Evolutionary conservation across 2,888 invertebrate genomes (phyloP), one percentile per base, ranked within the genome.

Genomic region (Coelogynopora nodosa): DNA sequence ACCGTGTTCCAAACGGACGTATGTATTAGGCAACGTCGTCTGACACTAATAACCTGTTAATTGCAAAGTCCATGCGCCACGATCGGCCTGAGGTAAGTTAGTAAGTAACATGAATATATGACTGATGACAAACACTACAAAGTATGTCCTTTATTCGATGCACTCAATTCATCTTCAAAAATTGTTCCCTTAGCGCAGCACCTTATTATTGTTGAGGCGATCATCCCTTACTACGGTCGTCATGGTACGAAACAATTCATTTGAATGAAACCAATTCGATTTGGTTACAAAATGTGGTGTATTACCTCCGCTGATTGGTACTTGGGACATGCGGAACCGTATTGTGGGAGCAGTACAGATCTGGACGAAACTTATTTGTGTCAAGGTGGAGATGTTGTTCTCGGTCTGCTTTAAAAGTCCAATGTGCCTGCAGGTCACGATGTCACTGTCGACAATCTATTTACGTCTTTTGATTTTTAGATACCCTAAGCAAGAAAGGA

Each of bases 281-380:
- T 88, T 88, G 88, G 89, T 0, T 90, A 87, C 85, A 89, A 88
- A 83, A 84, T 88, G 67, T 88, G 88, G 88, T 84, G 84, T 28
- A 67, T 88, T 26, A 86, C 84, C 10, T 86, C 88, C n/a, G 74
- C 74, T 5, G 74, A 74, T 74, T 10, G 74, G 23, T 74, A 74
- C 74, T 74, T 74, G 23, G 74, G 2, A 23, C 74, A 74, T 26
- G 74, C 27, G 27, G 74, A 74, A 74, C 74, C 74, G 74, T 23
- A 74, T 23, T 74, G 74, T 13, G 27, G 27, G 27, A 74, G 74
- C 23, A 74, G 74, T 26, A 74, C 74, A 5, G 74, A 74, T 74
- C 74, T 74, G 74, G 74, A 74, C 10, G 74, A n/a, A 74, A 74
- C 74, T 74, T 74, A 10, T 23, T 26, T 74, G 10, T 10, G 74